These are phyloP conservation scores for Paramisgurnus dabryanus DNA, from an alignment of 2,113 vertebrate species.

Conservation along the genomic window DNA sequence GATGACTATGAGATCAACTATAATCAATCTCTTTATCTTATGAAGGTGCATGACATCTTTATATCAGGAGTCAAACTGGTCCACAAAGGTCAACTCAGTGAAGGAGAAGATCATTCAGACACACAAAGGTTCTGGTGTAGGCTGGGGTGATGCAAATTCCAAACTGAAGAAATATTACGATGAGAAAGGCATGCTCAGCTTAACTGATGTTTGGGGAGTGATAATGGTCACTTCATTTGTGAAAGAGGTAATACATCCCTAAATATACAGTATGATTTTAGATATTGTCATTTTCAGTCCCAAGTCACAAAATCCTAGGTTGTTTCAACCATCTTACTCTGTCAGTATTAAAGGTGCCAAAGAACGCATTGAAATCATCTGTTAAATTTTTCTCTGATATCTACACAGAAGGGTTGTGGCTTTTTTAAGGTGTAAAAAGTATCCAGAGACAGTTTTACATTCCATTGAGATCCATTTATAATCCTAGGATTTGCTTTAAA, in stretches of 20 bases:
- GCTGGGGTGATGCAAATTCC: accelerated
- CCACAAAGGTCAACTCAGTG: not conserved
- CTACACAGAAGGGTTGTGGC: too few species aligned
- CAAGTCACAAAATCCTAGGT: too few species aligned
- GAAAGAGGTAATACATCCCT: not conserved
- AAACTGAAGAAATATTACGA: not conserved
- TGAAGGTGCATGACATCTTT: conserved; percentile 38
- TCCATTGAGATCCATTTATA: too few species aligned
- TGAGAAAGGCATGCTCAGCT: not conserved
- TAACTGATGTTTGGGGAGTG: conserved; percentile 18
- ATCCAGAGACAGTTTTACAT: too few species aligned
- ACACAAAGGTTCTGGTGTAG: not conserved
- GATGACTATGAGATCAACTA: not conserved
- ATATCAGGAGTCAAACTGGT: conserved; percentile 23
- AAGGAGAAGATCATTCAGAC: not conserved
- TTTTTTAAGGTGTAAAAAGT: too few species aligned
- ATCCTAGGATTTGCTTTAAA: too few species aligned
- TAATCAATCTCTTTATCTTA: not conserved
- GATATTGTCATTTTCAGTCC: too few species aligned
- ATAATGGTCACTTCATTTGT: not conserved
- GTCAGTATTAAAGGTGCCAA: too few species aligned
- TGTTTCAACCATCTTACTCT: too few species aligned
- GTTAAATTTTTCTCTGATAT: too few species aligned
- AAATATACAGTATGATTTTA: too few species aligned
- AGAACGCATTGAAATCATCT: too few species aligned